These are phyloP conservation scores for Trachymyrmex cornetzi DNA, from an alignment of 1,140 invertebrate genomes.

Conservation along the genomic window DNA sequence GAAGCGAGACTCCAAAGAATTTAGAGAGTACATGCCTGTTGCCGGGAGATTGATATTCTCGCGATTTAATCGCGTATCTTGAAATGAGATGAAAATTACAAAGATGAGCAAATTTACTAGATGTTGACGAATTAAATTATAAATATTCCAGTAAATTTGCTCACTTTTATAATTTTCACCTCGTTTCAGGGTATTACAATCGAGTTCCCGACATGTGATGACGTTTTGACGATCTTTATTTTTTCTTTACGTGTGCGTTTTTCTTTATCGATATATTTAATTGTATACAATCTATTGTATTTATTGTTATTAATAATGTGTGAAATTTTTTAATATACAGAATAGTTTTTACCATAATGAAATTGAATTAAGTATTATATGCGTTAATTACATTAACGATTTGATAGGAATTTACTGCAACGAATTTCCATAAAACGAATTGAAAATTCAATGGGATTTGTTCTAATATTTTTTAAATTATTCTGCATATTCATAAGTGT, in stretches of 20 bases:
- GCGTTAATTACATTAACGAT: background rate
- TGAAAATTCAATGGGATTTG: background rate
- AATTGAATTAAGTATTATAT: background rate
- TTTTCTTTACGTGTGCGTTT: background rate
- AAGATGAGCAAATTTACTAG: no score
- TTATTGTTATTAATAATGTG: background rate
- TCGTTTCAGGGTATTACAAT: no score
- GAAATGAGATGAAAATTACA: no score
- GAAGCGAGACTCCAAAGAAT: no score
- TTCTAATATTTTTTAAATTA: background rate
- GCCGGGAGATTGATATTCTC: background rate
- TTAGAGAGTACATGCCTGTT: no score
- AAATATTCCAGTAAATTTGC: no score
- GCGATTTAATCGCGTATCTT: background rate
- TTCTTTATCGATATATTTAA: background rate
- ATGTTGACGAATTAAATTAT: no score
- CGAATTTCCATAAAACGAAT: background rate
- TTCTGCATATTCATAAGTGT: background rate
- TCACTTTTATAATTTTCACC: no score
- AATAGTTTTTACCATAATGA: background rate
- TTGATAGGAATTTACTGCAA: background rate
- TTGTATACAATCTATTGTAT: background rate
- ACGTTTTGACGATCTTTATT: background rate
- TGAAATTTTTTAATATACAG: background rate
- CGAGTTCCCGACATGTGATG: background rate